A percentile compares a stretch with the other conserved stretches of the same genome.
phyloP scores from a whole-genome alignment of 2,888 invertebrate genomes.

The Sesamia inferens region DNA sequence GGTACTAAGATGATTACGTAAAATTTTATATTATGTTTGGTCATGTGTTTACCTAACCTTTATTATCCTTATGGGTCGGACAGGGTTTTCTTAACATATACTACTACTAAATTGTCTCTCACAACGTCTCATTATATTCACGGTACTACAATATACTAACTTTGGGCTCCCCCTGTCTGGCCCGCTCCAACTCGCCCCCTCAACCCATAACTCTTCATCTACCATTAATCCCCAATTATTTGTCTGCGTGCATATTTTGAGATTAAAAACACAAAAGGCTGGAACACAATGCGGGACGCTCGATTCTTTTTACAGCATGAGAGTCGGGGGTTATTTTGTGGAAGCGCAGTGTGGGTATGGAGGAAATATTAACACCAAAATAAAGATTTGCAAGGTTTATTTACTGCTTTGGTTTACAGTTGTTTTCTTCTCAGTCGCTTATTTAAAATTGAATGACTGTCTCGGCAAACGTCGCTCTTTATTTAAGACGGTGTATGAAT shows the following conservation, averaged over 20 bases:
- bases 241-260: slow-evolving; percentile 58
- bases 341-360: not conserved
- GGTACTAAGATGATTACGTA: too few species aligned
- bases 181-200: slow-evolving; percentile 19
- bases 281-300: slow-evolving; percentile 22
- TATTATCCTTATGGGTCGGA: too few species aligned
- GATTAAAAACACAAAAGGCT: slow-evolving; percentile 44
- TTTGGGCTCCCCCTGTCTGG: slow-evolving; percentile 12
- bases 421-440: too few species aligned
- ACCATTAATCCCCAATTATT: slow-evolving; percentile 63
- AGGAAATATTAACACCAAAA: too few species aligned
- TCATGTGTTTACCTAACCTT: too few species aligned
- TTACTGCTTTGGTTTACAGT: too few species aligned
- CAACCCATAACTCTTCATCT: slow-evolving; percentile 55
- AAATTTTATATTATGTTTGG: too few species aligned
- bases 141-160: slow-evolving; percentile 19
- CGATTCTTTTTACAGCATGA: slow-evolving; percentile 20
- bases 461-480: too few species aligned
- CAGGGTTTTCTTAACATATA: too few species aligned
- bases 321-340: slow-evolving; percentile 1
- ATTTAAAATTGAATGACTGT: too few species aligned
- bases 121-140: slow-evolving; percentile 16
- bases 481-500: too few species aligned
- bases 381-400: too few species aligned
- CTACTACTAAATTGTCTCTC: not conserved